Conservation (phyloP, 2,113 vertebrate species). For the Atractosteus spatula region DNA sequence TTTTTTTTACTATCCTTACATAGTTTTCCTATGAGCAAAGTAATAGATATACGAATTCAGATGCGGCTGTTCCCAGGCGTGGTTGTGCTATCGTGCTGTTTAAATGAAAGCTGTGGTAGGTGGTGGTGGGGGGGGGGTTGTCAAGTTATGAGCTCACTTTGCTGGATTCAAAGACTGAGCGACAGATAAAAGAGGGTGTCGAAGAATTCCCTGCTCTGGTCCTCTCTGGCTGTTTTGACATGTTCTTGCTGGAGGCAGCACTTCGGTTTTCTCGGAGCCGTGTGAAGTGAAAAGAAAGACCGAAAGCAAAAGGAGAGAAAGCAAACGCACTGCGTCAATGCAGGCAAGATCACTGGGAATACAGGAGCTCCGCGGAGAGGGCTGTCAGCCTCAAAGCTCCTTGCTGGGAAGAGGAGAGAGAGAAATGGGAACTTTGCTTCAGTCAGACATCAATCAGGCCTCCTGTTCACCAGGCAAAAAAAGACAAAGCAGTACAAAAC, state of each 20-base stretch:
- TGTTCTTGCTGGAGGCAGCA: conserved; percentile 3
- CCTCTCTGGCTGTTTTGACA: neutral
- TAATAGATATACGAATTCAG: no score
- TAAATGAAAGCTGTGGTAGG: no score
- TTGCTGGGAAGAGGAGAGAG: neutral
- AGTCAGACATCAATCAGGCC: no score
- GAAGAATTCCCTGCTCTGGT: neutral
- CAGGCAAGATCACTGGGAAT: neutral
- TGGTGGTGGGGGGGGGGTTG: no score
- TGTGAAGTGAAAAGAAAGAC: neutral
- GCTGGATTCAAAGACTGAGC: neutral
- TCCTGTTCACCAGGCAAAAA: no score
- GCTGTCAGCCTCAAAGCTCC: neutral
- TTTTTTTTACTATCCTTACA: no score
- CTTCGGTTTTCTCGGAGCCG: neutral
- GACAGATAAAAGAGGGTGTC: neutral
- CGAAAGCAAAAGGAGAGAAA: neutral
- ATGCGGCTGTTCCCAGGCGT: no score
- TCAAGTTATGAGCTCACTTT: neutral
- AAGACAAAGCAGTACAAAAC: no score
- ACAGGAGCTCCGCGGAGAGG: neutral
- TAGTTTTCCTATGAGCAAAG: no score
- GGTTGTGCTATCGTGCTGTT: no score
- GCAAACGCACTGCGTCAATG: neutral
- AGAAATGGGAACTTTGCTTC: no score